Evolutionary conservation across 2,113 vertebrate species (phyloP).

Genomic region (Galemys pyrenaicus): DNA sequence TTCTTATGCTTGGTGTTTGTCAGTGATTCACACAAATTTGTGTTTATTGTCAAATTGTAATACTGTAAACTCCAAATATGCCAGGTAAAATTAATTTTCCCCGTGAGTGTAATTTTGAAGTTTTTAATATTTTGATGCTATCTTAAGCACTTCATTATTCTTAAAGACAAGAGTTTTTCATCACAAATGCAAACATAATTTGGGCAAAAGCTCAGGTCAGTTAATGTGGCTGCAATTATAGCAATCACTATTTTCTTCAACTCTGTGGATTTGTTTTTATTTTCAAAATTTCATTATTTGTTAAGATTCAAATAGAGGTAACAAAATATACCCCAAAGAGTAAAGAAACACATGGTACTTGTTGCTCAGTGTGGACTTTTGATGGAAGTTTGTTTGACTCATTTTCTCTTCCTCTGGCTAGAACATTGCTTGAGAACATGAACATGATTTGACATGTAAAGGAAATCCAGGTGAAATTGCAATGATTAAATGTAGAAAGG

Average conservation of each 20-base stretch:
- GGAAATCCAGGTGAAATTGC: conserved; percentile 53
- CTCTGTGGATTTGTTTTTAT: conserved; percentile 29
- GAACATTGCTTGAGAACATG: not conserved
- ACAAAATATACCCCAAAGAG: not conserved
- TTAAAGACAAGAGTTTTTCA: conserved; percentile 8
- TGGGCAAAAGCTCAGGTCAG: not conserved
- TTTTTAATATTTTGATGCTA: conserved; percentile 42
- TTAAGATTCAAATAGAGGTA: conserved; percentile 35
- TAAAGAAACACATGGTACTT: not conserved
- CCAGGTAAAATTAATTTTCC: conserved; percentile 9
- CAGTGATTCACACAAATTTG: not conserved
- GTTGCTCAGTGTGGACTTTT: not conserved
- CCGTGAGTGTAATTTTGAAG: conserved; percentile 49
- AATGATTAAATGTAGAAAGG: conserved; percentile 32
- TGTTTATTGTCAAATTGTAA: not conserved
- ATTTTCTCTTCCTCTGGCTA: conserved; percentile 23
- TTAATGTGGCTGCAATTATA: conserved; percentile 41
- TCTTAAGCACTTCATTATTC: conserved; percentile 49
- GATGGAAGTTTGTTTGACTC: conserved; percentile 18
- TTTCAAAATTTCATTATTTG: conserved; percentile 25
- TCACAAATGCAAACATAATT: conserved; percentile 18
- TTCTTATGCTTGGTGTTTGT: not conserved
- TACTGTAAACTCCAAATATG: not conserved
- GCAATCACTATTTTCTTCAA: conserved; percentile 21
- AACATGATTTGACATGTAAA: conserved; percentile 1